Evolutionary conservation across 1,140 invertebrate species (phyloP), one percentile per base, ranked within the genome.

Genomic region (Ceratina australensis): DNA sequence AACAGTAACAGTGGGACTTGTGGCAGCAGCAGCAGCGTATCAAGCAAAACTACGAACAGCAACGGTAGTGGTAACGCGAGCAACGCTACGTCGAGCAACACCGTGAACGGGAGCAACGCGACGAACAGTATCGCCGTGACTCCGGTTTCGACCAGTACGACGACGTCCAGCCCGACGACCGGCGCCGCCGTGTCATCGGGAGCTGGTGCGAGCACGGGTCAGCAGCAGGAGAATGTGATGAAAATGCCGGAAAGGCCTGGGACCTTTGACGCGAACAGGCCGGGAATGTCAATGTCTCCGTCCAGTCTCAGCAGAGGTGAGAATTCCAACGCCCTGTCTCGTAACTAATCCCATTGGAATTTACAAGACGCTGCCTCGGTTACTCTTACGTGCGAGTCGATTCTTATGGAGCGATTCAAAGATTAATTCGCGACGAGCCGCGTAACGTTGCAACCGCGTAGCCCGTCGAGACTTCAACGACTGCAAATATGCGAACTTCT

Each of bases 251-350:
- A 91, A 67, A 90, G 91, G 79, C 81, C 84, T 61, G 56, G 81
- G 2, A 82, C 88, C 59, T 91, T 89, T 79, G 91, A 93, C 59
- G 88, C 80, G 57, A 90, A 69, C 84, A 90, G 93, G 81, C 91
- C 92, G 28, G 88, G 79, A 68, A 90, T 93, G 87, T 91, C 93
- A 76, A 94, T 96, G 88, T 96, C 96, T 78, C 96, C 96, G 75
- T 94, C 95, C 84, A 95, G 95, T 89, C 93, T 95, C 86, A 93
- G 93, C 90, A 94, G 95, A 94, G 96, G 96, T 96, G 93, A 95
- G 94, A 72, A 52, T 79, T 80, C 69, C 50, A 28, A 52, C 63
- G 26, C 77, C 56, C 72, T 60, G n/a, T 80, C 13, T 16, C 20
- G 57, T 20, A 64, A 42, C 7, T 16, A 18, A 69, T 1, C 13